These are phyloP conservation scores for Tokudaia muenninki DNA, from an alignment of 2,797 vertebrate species.

Conservation along the genomic window DNA sequence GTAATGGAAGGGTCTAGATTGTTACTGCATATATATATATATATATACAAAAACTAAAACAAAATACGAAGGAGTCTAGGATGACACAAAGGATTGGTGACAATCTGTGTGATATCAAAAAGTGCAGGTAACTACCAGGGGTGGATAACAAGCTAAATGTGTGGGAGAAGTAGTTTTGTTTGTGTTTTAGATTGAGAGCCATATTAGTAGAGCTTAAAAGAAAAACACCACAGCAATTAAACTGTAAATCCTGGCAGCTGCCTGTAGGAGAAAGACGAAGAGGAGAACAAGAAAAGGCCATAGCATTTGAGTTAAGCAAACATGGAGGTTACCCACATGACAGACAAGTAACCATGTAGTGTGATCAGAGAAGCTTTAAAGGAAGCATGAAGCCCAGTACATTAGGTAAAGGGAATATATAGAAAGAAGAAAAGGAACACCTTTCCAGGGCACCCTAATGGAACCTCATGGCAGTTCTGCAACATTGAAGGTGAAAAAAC, in stretches of 20 bases:
- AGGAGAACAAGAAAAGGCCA: not conserved
- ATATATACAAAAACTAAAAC: not conserved
- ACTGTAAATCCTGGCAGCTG: not conserved
- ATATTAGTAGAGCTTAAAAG: not conserved
- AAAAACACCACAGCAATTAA: not conserved
- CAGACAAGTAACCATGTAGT: not conserved
- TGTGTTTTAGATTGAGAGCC: not conserved
- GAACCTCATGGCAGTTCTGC: not conserved
- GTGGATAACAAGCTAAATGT: not conserved
- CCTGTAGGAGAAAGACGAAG: not conserved
- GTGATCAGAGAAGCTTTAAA: not conserved
- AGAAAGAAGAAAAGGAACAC: not conserved
- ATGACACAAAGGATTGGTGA: not conserved
- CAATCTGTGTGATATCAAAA: not conserved
- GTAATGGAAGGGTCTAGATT: not conserved
- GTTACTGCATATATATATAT: not conserved
- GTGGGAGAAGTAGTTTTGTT: not conserved
- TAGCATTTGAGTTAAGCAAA: not conserved
- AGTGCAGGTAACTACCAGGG: not conserved
- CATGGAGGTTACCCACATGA: not conserved
- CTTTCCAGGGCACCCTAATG: not conserved
- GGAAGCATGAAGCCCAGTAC: too few species aligned
- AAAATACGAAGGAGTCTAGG: not conserved
- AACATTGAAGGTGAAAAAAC: not conserved
- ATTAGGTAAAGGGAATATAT: not conserved